A percentile compares a stretch with the other conserved stretches of the same genome.
These are phyloP conservation scores for Hormaphis cornu DNA, from an alignment of 1,140 invertebrate species.

Conservation along the genomic window DNA sequence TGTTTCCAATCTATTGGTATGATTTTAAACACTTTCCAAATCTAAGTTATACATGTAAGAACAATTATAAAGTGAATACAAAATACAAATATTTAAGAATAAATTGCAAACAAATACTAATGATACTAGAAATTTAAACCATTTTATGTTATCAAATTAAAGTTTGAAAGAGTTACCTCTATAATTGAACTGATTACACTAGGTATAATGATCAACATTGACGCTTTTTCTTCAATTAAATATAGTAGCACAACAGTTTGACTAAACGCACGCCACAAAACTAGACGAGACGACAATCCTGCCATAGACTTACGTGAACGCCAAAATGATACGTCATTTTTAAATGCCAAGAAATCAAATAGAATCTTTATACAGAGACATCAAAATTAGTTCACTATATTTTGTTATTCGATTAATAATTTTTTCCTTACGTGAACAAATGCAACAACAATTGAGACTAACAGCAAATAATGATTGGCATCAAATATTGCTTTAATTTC, in stretches of 20 bases:
- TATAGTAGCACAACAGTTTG: conserved; percentile 91
- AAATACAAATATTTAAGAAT: too few species aligned
- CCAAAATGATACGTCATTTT: conserved; percentile 97
- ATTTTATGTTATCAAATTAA: conserved; percentile 18
- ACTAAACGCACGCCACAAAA: conserved; percentile 88
- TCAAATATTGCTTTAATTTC: conserved; percentile 95
- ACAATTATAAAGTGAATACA: too few species aligned
- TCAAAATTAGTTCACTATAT: conserved; percentile 34
- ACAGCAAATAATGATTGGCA: conserved; percentile 87
- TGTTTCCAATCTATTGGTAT: conserved; percentile 57
- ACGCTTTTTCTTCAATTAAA: conserved; percentile 84
- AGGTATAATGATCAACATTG: conserved; percentile 79
- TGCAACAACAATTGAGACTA: conserved; percentile 82
- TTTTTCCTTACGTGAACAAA: conserved; percentile 76
- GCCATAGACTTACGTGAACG: conserved; percentile 68
- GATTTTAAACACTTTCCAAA: conserved; percentile 92
- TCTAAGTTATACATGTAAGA: too few species aligned
- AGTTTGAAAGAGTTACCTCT: conserved; percentile 60
- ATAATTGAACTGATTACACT: conserved; percentile 75
- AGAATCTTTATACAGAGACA: conserved; percentile 77
- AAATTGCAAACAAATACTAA: too few species aligned
- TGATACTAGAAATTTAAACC: conserved; percentile 31
- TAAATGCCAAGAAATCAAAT: conserved; percentile 95
- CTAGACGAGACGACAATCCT: conserved; percentile 77
- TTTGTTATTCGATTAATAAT: background rate